These are phyloP conservation scores for Gymnoscopelus braueri DNA, from an alignment of 2,797 vertebrate genomes.

Conservation along the genomic window DNA sequence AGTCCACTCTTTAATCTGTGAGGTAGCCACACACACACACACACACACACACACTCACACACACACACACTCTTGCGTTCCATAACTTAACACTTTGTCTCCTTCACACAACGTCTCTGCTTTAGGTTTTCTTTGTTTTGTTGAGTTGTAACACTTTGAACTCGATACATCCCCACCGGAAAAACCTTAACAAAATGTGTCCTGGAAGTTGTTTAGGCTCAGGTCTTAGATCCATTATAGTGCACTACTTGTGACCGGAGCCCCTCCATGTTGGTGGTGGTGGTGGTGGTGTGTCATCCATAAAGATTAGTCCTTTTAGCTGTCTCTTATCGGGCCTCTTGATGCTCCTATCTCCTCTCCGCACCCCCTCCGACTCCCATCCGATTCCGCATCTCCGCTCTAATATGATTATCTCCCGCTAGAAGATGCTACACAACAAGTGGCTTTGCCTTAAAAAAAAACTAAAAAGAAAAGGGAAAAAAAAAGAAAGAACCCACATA, in stretches of 20 bases:
- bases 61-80: constrained; percentile 79
- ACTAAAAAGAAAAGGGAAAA: constrained; percentile 5
- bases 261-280: background rate
- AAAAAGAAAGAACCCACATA: constrained; percentile 42
- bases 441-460: constrained; percentile 66
- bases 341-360: constrained; percentile 41
- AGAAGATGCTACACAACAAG: constrained; percentile 77
- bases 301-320: constrained; percentile 27
- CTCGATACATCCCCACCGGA: constrained; percentile 46
- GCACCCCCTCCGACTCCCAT: constrained; percentile 42
- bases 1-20: constrained; percentile 89
- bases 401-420: constrained; percentile 82
- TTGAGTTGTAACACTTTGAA: constrained; percentile 40
- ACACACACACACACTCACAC: constrained; percentile 73
- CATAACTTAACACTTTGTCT: constrained; percentile 77
- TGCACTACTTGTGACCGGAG: constrained; percentile 45
- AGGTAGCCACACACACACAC: constrained; percentile 84
- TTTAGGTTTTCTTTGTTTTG: background rate
- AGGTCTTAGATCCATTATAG: constrained; percentile 39
- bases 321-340: constrained; percentile 34
- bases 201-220: background rate
- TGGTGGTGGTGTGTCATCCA: constrained; percentile 36
- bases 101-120: background rate
- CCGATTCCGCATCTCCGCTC: constrained; percentile 53
- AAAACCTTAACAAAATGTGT: constrained; percentile 5